Evolutionary conservation across 2,113 vertebrate species (phyloP).

Genomic region (Hylia prasina): DNA sequence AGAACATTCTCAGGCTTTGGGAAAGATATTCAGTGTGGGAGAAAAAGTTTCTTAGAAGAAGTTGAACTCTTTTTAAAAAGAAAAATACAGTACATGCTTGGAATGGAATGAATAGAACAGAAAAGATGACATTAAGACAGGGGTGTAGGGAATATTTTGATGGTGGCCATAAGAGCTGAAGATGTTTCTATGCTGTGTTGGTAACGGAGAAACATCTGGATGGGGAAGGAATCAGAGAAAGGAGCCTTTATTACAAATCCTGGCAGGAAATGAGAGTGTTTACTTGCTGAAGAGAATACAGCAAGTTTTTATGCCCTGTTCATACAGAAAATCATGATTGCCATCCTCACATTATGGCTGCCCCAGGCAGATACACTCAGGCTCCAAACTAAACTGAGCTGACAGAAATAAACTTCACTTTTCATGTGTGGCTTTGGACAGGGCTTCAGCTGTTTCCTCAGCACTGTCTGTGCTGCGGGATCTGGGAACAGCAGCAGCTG

Average conservation of each 20-base stretch:
- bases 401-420: neutral
- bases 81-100: constrained; percentile 35
- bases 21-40: constrained; percentile 54
- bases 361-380: neutral
- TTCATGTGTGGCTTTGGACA: neutral
- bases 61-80: constrained; percentile 44
- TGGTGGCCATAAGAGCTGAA: neutral
- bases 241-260: constrained; percentile 3
- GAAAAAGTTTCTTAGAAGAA: constrained; percentile 53
- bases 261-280: neutral
- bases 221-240: neutral
- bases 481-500: neutral
- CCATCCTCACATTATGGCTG: neutral
- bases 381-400: constrained; percentile 6
- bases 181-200: neutral
- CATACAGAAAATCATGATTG: neutral
- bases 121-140: neutral
- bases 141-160: neutral
- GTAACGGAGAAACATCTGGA: neutral
- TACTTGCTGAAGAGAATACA: constrained; percentile 32
- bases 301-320: neutral
- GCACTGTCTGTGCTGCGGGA: neutral
- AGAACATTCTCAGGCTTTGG: constrained; percentile 65
- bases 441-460: neutral
- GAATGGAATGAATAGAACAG: neutral